These are phyloP conservation scores for Leptinotarsa peninsularis DNA, from an alignment of 2,888 invertebrate species.

Conservation along the genomic window DNA sequence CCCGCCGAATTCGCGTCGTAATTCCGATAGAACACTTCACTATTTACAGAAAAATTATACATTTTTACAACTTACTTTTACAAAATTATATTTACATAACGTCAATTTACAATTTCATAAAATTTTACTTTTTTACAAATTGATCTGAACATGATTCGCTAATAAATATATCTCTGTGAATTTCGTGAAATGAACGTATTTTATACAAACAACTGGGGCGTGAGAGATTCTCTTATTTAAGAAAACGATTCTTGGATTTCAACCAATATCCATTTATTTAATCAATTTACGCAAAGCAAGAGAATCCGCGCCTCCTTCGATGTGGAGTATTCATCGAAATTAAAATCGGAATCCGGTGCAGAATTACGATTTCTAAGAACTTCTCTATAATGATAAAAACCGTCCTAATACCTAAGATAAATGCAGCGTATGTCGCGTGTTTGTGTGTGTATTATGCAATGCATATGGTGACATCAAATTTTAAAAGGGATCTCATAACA, in stretches of 20 bases:
- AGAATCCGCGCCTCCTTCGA: slow-evolving; percentile 3
- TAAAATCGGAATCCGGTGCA: slow-evolving; percentile 32
- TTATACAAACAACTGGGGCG: slow-evolving; percentile 35
- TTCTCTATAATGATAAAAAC: slow-evolving; percentile 42
- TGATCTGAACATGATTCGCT: slow-evolving; percentile 36
- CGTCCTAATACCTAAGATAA: slow-evolving; percentile 45
- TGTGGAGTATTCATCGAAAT: slow-evolving; percentile 41
- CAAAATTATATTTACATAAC: slow-evolving; percentile 47
- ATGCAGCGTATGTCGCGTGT: slow-evolving; percentile 42
- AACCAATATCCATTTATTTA: neutral
- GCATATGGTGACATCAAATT: slow-evolving; percentile 32
- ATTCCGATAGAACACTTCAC: slow-evolving; percentile 52
- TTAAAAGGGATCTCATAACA: neutral
- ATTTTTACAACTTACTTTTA: slow-evolving; percentile 44
- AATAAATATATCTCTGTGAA: slow-evolving; percentile 44
- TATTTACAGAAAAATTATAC: slow-evolving; percentile 53
- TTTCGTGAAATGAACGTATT: slow-evolving; percentile 40
- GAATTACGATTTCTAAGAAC: slow-evolving; percentile 40
- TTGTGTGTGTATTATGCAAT: slow-evolving; percentile 36
- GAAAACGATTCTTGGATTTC: neutral
- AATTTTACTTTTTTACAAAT: slow-evolving; percentile 39
- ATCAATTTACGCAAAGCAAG: neutral
- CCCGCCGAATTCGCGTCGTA: slow-evolving; percentile 45
- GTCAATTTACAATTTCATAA: slow-evolving; percentile 37
- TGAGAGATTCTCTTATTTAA: neutral